phyloP scores from a whole-genome alignment of 1,140 invertebrate species.

The Drosophila watanabei region DNA sequence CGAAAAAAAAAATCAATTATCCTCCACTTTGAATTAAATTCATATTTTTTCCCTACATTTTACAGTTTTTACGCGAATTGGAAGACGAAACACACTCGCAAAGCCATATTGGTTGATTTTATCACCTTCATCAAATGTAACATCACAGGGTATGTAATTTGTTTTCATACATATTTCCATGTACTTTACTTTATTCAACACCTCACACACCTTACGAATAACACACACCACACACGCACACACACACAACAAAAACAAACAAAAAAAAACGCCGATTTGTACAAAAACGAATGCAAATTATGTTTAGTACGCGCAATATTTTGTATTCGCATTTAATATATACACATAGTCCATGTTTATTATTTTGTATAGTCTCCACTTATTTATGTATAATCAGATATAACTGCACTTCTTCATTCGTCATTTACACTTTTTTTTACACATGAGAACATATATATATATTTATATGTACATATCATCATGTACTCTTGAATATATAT shows the following conservation, averaged over 20 bases:
- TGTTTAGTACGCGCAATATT: slow-evolving; percentile 18
- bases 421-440: slow-evolving; percentile 44
- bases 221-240: slow-evolving; percentile 7
- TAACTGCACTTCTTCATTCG: slow-evolving; percentile 43
- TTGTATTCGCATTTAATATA: slow-evolving; percentile 25
- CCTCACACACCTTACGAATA: slow-evolving; percentile 22
- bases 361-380: slow-evolving; percentile 29
- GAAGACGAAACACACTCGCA: slow-evolving; percentile 9
- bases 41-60: background rate
- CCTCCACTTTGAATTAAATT: background rate
- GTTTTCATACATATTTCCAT: slow-evolving; percentile 22
- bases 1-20: slow-evolving; percentile 8
- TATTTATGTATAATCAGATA: slow-evolving; percentile 14
- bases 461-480: slow-evolving; percentile 21
- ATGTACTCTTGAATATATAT: slow-evolving; percentile 22
- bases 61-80: slow-evolving; percentile 5
- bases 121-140: slow-evolving; percentile 19
- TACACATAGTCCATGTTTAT: slow-evolving; percentile 26
- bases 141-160: slow-evolving; percentile 16
- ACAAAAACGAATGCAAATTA: slow-evolving; percentile 18
- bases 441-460: slow-evolving; percentile 31
- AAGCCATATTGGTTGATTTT: slow-evolving; percentile 20
- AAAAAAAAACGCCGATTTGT: slow-evolving; percentile 34
- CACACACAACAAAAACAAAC: slow-evolving; percentile 17
- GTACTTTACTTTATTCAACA: slow-evolving; percentile 19